Conservation (phyloP, 2,113 vertebrate genomes). For the Notothenia rossii region DNA sequence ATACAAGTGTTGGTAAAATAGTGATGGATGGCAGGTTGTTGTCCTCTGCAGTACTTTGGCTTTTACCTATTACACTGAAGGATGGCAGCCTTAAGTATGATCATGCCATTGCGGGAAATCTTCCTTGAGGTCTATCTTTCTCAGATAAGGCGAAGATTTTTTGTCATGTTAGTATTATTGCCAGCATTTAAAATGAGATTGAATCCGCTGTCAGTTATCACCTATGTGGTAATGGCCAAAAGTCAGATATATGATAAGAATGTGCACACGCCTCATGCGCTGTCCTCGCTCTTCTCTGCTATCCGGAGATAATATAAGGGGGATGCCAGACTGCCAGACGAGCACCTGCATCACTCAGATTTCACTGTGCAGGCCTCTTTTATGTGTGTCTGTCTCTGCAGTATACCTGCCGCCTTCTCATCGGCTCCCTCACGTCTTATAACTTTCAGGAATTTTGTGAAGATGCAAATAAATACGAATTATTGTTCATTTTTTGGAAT, state of each 20-base stretch:
- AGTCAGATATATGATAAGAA: slow-evolving; percentile 40
- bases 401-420: neutral
- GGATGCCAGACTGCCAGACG: slow-evolving; percentile 59
- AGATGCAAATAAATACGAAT: neutral
- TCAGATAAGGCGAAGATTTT: slow-evolving; percentile 15
- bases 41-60: slow-evolving; percentile 66
- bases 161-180: slow-evolving; percentile 30
- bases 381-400: neutral
- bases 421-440: neutral
- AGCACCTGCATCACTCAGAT: slow-evolving; percentile 25
- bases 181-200: slow-evolving; percentile 22
- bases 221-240: slow-evolving; percentile 34
- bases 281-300: slow-evolving; percentile 77
- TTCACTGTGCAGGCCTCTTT: slow-evolving; percentile 9
- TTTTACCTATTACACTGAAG: slow-evolving; percentile 67
- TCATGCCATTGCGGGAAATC: slow-evolving; percentile 31
- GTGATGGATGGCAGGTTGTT: slow-evolving; percentile 74
- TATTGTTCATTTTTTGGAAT: neutral
- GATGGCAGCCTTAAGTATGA: slow-evolving; percentile 56
- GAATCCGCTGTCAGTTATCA: slow-evolving; percentile 25
- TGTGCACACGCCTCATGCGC: slow-evolving; percentile 6
- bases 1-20: slow-evolving; percentile 81
- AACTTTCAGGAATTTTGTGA: neutral
- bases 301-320: slow-evolving; percentile 75
- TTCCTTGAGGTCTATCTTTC: slow-evolving; percentile 13